These are phyloP conservation scores for Stylophora pistillata DNA, from an alignment of 64 coral and sea anemone genomes.

Conservation along the genomic window DNA sequence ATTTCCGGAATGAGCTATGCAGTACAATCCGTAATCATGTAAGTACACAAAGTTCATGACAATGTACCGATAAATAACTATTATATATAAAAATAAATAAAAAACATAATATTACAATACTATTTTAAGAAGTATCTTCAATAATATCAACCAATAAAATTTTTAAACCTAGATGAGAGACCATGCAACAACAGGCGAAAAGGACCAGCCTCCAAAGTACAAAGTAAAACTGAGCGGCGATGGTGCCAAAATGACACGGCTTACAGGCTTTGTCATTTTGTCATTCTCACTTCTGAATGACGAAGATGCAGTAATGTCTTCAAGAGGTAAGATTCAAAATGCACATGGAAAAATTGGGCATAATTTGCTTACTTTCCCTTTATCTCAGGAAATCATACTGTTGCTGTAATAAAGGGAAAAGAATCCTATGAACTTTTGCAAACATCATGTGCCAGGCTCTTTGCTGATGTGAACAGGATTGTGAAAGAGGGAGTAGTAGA, in stretches of 20 bases:
- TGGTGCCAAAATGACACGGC: constrained; percentile 22
- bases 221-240: constrained; percentile 15
- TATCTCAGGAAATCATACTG: constrained; percentile 61
- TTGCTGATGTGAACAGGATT: constrained; percentile 25
- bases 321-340: neutral
- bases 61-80: neutral
- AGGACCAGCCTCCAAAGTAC: neutral
- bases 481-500: constrained; percentile 1
- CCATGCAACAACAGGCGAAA: too few relatives aligned
- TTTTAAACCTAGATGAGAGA: neutral
- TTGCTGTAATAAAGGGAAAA: constrained; percentile 64
- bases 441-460: constrained; percentile 35
- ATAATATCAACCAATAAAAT: constrained; percentile 6
- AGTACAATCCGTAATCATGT: neutral
- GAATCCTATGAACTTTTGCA: constrained; percentile 46
- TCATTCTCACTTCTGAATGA: constrained; percentile 34
- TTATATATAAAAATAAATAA: too few relatives aligned
- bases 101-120: too few relatives aligned
- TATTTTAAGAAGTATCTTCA: too few relatives aligned
- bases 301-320: constrained; percentile 25
- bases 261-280: constrained; percentile 32
- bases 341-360: neutral
- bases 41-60: neutral
- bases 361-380: constrained; percentile 18
- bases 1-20: constrained; percentile 43